phyloP scores from a whole-genome alignment of 2,113 vertebrate species.

The Petromus typicus region DNA sequence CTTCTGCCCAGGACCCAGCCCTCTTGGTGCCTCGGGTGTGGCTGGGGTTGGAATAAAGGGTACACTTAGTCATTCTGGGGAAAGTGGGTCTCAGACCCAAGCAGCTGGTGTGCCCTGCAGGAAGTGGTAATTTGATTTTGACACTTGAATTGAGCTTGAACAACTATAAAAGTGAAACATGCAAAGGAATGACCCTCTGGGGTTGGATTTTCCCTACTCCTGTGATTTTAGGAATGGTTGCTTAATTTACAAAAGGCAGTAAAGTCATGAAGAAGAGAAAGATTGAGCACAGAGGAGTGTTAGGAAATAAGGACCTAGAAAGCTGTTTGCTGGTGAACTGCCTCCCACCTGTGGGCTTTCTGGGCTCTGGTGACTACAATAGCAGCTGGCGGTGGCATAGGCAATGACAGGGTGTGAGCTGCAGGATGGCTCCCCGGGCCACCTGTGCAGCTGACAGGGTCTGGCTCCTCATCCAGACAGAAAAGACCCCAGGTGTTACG shows the following conservation, averaged over 20 bases:
- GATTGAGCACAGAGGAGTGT: background rate
- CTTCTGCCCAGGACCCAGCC: background rate
- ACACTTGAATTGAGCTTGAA: slow-evolving; percentile 80
- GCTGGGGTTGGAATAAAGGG: slow-evolving; percentile 12
- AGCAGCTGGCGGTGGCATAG: slow-evolving; percentile 2
- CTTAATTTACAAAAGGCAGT: slow-evolving; percentile 73
- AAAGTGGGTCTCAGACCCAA: slow-evolving; percentile 61
- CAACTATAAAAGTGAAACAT: slow-evolving; percentile 83
- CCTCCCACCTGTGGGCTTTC: background rate
- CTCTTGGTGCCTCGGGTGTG: background rate
- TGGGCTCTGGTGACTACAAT: background rate
- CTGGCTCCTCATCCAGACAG: slow-evolving; percentile 4
- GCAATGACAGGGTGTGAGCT: background rate
- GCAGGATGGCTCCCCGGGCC: background rate
- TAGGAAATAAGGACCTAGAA: background rate
- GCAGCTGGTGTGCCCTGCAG: slow-evolving; percentile 58
- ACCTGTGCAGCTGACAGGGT: background rate
- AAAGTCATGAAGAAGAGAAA: slow-evolving; percentile 45
- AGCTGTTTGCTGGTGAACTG: background rate
- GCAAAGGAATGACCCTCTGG: slow-evolving; percentile 71
- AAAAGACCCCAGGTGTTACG: background rate
- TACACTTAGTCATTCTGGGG: slow-evolving; percentile 15
- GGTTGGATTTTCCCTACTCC: slow-evolving; percentile 63
- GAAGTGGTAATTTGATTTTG: slow-evolving; percentile 81
- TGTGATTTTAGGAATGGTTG: slow-evolving; percentile 75